phyloP scores from a whole-genome alignment of 2,888 invertebrate genomes.

The Nebria brevicollis region DNA sequence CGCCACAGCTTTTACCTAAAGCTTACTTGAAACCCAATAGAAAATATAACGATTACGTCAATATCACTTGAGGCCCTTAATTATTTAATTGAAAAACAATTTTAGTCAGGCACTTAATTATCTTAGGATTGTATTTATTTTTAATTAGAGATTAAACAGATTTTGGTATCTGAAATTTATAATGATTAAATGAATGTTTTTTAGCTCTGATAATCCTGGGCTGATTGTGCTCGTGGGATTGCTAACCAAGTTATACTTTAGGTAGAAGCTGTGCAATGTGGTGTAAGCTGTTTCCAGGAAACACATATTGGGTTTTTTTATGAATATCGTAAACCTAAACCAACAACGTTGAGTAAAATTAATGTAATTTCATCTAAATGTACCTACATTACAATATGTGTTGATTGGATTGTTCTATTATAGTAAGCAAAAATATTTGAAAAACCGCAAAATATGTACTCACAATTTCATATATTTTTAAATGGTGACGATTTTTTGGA shows the following conservation, averaged over 20 bases:
- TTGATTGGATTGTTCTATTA: not conserved
- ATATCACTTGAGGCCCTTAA: too few relatives aligned
- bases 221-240: not conserved
- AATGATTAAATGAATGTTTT: too few relatives aligned
- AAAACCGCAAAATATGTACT: constrained; percentile 41
- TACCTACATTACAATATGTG: not conserved
- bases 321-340: not conserved
- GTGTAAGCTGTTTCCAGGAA: not conserved
- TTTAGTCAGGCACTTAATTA: too few relatives aligned
- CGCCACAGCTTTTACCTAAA: too few relatives aligned
- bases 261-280: not conserved
- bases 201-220: not conserved
- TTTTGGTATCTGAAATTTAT: too few relatives aligned
- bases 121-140: too few relatives aligned
- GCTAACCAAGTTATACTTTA: not conserved
- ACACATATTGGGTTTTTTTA: not conserved
- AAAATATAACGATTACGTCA: too few relatives aligned
- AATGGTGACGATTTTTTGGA: constrained; percentile 13
- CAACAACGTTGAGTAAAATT: not conserved
- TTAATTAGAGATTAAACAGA: too few relatives aligned
- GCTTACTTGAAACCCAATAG: too few relatives aligned
- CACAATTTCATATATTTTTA: constrained; percentile 46
- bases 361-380: not conserved
- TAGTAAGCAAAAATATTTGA: not conserved
- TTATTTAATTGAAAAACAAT: too few relatives aligned